Evolutionary conservation across 1,140 invertebrate genomes (phyloP).

Genomic region (Zaprionus vittiger): DNA sequence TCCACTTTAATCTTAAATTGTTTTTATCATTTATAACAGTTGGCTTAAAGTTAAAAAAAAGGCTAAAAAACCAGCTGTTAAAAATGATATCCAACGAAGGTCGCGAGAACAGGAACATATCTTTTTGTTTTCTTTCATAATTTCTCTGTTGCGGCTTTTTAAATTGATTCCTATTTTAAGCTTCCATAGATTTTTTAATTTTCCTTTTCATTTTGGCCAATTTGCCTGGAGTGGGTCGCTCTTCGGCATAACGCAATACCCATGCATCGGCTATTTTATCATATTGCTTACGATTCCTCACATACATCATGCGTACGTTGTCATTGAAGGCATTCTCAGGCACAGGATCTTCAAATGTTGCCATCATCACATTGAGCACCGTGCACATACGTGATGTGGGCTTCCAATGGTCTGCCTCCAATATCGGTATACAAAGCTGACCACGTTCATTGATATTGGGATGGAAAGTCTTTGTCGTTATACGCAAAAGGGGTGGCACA

Average conservation of each 20-base stretch:
- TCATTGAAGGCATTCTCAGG: constrained; percentile 93
- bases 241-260: background rate
- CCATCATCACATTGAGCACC: constrained; percentile 98
- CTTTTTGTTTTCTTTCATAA: no score
- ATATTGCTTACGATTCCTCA: constrained; percentile 91
- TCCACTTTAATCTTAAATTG: background rate
- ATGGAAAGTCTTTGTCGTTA: constrained; percentile 99
- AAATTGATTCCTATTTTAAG: no score
- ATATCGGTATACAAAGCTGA: constrained; percentile 98
- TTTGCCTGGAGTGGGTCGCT: background rate
- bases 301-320: no score
- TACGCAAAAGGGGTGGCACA: constrained; percentile 98
- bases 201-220: background rate
- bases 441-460: constrained; percentile 99
- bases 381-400: constrained; percentile 99
- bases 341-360: constrained; percentile 98
- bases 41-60: background rate
- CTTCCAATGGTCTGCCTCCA: constrained; percentile 99
- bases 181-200: no score
- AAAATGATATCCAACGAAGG: no score
- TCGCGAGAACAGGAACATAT: no score
- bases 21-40: background rate
- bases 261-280: constrained; percentile 89
- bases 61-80: no score
- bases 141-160: no score